These are phyloP conservation scores for Asobara japonica DNA, from an alignment of 1,140 invertebrate genomes.

Conservation along the genomic window DNA sequence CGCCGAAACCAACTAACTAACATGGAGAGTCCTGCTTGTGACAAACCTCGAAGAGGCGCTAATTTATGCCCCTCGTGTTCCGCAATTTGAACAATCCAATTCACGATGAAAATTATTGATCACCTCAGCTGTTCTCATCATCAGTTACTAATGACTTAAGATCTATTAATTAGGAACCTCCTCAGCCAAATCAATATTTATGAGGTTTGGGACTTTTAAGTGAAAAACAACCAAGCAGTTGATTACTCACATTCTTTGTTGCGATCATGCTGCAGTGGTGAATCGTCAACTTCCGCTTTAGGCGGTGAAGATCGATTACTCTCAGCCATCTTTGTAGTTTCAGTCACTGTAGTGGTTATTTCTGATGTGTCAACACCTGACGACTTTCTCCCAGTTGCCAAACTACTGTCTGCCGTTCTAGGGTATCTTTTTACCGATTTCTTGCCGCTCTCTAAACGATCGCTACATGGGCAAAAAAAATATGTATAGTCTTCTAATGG, in stretches of 20 bases:
- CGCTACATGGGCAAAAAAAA: not conserved
- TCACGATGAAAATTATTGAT: not conserved
- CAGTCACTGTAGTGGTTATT: conserved; percentile 58
- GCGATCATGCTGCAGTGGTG: conserved; percentile 91
- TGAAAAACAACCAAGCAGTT: conserved; percentile 23
- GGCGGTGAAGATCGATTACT: conserved; percentile 80
- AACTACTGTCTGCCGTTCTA: conserved; percentile 16
- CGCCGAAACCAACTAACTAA: too few relatives aligned
- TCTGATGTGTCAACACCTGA: conserved; percentile 45
- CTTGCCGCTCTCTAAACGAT: conserved; percentile 15
- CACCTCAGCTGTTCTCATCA: not conserved
- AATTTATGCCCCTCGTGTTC: not conserved
- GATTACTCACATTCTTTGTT: conserved; percentile 93
- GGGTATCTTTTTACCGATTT: conserved; percentile 27
- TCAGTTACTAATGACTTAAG: not conserved
- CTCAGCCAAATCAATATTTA: not conserved
- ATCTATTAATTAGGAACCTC: not conserved
- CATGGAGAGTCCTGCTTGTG: not conserved
- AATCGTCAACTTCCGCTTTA: conserved; percentile 92
- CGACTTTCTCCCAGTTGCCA: conserved; percentile 57
- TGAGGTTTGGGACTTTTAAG: not conserved
- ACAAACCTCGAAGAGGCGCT: not conserved
- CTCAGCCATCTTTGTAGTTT: conserved; percentile 72
- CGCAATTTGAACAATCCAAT: not conserved
- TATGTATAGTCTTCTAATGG: not conserved